Evolutionary conservation across 2,888 invertebrate genomes (phyloP).

Genomic region (Phania funesta): DNA sequence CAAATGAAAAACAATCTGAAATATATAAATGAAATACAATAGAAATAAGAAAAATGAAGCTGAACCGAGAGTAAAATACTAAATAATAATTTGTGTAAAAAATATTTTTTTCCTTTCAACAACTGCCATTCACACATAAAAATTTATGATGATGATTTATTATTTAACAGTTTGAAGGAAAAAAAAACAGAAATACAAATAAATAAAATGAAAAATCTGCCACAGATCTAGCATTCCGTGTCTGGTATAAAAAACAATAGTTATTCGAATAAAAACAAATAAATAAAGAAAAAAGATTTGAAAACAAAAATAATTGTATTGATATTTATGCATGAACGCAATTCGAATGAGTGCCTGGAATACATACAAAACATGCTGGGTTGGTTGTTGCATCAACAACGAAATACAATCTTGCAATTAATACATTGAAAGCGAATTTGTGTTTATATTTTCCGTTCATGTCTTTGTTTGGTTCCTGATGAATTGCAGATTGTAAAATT

Average conservation of each 20-base stretch:
- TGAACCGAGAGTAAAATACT: conserved; percentile 31
- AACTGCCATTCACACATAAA: conserved; percentile 66
- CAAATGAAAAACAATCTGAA: conserved; percentile 38
- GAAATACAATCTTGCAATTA: conserved; percentile 57
- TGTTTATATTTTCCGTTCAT: conserved; percentile 8
- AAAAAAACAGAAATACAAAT: conserved; percentile 30
- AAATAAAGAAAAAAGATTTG: neutral
- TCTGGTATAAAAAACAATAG: conserved; percentile 37
- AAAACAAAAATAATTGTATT: conserved; percentile 20
- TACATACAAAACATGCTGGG: conserved; percentile 17
- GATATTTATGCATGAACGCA: conserved; percentile 53
- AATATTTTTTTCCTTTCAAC: conserved; percentile 23
- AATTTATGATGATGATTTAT: conserved; percentile 67
- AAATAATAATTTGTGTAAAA: conserved; percentile 31
- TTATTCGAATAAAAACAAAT: conserved; percentile 20
- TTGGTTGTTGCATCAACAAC: conserved; percentile 43
- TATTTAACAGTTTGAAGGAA: conserved; percentile 59
- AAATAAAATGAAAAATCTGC: conserved; percentile 43
- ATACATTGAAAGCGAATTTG: conserved; percentile 53
- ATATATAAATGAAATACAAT: conserved; percentile 30
- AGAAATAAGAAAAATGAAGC: conserved; percentile 18
- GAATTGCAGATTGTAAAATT: conserved; percentile 60
- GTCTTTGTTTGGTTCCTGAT: conserved; percentile 34
- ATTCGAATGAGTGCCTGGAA: neutral
- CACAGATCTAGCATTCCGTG: conserved; percentile 23